Conservation (phyloP, 2,888 invertebrate genomes). For the Aromia moschata region DNA sequence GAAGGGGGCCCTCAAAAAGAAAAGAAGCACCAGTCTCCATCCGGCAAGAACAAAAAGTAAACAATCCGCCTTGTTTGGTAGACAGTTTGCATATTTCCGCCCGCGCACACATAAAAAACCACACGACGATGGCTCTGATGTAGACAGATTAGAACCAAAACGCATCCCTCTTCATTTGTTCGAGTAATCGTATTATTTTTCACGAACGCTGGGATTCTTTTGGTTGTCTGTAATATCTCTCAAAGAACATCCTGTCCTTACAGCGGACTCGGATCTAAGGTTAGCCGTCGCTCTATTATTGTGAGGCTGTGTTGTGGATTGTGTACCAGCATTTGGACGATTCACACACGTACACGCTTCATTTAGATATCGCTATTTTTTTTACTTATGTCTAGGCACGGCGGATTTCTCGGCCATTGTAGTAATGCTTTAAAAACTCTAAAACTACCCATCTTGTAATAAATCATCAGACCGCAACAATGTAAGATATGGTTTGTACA, state of each 20-base stretch:
- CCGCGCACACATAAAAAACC: conserved; percentile 10
- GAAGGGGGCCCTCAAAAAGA: conserved; percentile 23
- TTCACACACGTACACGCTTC: background rate
- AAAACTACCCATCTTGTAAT: too few relatives aligned
- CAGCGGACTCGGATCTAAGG: background rate
- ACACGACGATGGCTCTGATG: conserved; percentile 23
- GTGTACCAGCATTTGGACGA: background rate
- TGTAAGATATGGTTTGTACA: too few relatives aligned
- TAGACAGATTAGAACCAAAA: conserved; percentile 37
- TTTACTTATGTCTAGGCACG: too few relatives aligned
- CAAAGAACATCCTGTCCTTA: conserved; percentile 41
- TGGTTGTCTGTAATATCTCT: conserved; percentile 39
- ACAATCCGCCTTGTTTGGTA: conserved; percentile 36
- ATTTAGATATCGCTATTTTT: too few relatives aligned
- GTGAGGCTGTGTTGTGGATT: background rate
- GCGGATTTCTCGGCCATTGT: too few relatives aligned
- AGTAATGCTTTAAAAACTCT: too few relatives aligned
- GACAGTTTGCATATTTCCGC: conserved; percentile 41
- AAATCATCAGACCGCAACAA: too few relatives aligned
- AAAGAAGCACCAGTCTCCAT: conserved; percentile 45
- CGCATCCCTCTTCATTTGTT: conserved; percentile 34
- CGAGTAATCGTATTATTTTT: conserved; percentile 41
- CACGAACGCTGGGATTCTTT: conserved; percentile 35
- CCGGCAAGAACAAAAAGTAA: conserved; percentile 46
- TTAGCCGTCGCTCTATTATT: background rate